phyloP scores from a whole-genome alignment of 2,113 vertebrate genomes.

The Trogon melanurus region DNA sequence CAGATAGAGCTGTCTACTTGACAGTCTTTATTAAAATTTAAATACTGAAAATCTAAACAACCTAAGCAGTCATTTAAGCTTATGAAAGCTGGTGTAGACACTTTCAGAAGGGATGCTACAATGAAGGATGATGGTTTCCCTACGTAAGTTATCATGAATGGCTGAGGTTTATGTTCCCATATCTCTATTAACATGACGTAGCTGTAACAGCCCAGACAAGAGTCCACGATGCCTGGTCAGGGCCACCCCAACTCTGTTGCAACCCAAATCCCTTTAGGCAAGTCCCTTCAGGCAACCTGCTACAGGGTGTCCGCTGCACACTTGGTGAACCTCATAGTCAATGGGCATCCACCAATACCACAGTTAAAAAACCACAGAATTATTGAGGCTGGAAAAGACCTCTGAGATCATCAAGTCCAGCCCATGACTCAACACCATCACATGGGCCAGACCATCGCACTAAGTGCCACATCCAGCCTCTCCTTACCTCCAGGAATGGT shows the following conservation, averaged over 20 bases:
- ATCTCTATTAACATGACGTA: background rate
- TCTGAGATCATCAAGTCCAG: too few relatives aligned
- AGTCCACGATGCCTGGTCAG: background rate
- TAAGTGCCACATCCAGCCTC: too few relatives aligned
- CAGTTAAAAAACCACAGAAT: too few relatives aligned
- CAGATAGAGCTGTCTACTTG: background rate
- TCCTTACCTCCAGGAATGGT: too few relatives aligned
- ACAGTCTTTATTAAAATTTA: background rate
- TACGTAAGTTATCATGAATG: background rate
- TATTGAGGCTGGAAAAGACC: too few relatives aligned
- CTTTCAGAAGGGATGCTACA: background rate
- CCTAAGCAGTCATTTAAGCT: background rate
- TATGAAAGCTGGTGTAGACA: background rate
- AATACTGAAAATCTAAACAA: background rate
- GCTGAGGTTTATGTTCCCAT: background rate
- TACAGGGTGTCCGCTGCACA: background rate
- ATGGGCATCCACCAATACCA: background rate
- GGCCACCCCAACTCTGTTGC: background rate
- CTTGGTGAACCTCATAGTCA: background rate
- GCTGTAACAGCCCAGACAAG: background rate
- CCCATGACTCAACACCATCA: too few relatives aligned
- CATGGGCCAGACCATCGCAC: too few relatives aligned
- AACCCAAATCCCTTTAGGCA: background rate
- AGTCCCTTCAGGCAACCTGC: background rate
- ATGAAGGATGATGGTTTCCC: background rate